phyloP scores from a whole-genome alignment of 2,888 invertebrate species.

The Pollenia angustigena region DNA sequence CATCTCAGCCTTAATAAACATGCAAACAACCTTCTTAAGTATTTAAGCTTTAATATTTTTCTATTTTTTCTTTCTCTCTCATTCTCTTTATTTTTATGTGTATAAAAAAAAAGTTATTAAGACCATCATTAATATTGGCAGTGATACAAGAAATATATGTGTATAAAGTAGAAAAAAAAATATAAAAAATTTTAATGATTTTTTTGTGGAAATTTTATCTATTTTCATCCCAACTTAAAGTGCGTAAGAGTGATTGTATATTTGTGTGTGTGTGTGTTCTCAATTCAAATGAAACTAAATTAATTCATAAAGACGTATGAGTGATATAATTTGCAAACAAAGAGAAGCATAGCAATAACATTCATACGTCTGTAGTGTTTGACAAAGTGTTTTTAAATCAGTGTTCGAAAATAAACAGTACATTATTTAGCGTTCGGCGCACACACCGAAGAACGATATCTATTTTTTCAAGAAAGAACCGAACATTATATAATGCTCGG shows the following conservation, averaged over 20 bases:
- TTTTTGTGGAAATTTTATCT: constrained; percentile 7
- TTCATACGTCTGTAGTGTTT: constrained; percentile 46
- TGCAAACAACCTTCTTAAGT: constrained; percentile 15
- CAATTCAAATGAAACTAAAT: constrained; percentile 21
- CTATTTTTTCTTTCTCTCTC: constrained; percentile 1
- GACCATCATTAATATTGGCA: constrained; percentile 63
- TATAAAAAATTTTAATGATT: constrained; percentile 16
- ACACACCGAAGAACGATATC: too few relatives aligned
- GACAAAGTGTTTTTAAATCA: constrained; percentile 4
- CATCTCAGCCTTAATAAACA: constrained; percentile 7
- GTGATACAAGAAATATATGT: constrained; percentile 27
- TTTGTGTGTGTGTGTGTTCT: constrained; percentile 3
- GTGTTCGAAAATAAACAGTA: too few relatives aligned
- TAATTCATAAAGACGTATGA: constrained; percentile 47
- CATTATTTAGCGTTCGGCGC: too few relatives aligned
- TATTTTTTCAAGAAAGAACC: too few relatives aligned
- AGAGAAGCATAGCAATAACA: constrained; percentile 6
- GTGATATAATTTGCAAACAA: constrained; percentile 19
- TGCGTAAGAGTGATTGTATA: background rate
- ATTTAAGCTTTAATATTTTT: background rate
- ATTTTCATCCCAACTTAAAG: background rate
- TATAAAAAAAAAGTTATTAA: constrained; percentile 60
- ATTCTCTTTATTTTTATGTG: constrained; percentile 2
- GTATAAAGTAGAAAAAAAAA: constrained; percentile 10
- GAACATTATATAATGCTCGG: too few relatives aligned